Base-by-base conservation (phyloP, 2,888 invertebrate species). In the Graphium colonna region DNA sequence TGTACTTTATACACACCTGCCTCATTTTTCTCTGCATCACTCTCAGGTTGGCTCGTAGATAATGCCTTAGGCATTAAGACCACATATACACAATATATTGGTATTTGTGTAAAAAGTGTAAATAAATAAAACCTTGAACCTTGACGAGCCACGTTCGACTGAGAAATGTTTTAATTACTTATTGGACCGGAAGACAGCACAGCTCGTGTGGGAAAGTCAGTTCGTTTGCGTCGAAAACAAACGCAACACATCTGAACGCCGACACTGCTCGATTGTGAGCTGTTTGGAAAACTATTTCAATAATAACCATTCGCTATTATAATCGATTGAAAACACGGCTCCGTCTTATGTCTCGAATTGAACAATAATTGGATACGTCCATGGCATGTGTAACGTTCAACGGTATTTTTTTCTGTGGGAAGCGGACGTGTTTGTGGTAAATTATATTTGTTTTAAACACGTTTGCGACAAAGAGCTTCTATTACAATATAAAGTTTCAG, bases 271-370 rank as follows among this genome's bases (percentile, higher is more conserved):
- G 47, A 12, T 31, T 12, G 36, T 0, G 10, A 8, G 5, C 13
- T 38, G 47, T 21, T 26, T 21, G 39, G 47, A 16, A 15, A 13
- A 13, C 15, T 26, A 18, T 26, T 38, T 13, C 31, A 28, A 31
- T 26, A 18, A 43, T 33, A n/a, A n/a, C n/a, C n/a, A 45, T 15
- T 50, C 33, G 18, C 31, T 18, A 44, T 44, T 16, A 41, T 33
- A 46, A 26, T 52, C 52, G 33, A 51, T 51, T n/a, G 40, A 33
- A 41, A 21, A 41, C 40, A 45, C 31, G 10, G 44, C 41, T 10
- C 41, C 15, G 7, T 31, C 13, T 46, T 28, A 40, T 45, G n/a
- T 28, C 28, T 17, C 16, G 36, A 31, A 44, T 15, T 15, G 16
- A 36, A 13, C 36, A 36, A 12, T 36, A 12, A 13, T 36, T 36